These are phyloP conservation scores for Cyphomyrus discorhynchus DNA, from an alignment of 2,113 vertebrate species.

Conservation along the genomic window DNA sequence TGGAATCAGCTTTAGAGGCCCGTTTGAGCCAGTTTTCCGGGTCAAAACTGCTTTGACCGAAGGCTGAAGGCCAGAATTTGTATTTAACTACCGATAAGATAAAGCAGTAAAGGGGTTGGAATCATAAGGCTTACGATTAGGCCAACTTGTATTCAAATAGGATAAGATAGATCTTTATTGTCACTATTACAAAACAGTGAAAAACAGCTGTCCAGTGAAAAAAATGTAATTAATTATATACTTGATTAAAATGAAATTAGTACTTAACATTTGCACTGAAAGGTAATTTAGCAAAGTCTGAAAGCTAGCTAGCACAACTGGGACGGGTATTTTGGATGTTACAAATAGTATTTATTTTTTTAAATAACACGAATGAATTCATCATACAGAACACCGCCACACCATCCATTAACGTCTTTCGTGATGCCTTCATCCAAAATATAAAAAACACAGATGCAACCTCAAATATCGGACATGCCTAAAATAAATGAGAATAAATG, in stretches of 20 bases:
- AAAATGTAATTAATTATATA: background rate
- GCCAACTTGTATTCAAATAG: background rate
- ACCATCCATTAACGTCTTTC: background rate
- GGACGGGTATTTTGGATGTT: background rate
- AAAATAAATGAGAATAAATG: background rate
- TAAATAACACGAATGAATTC: background rate
- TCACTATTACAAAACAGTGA: too few relatives aligned
- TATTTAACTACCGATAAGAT: background rate
- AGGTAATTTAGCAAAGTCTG: background rate
- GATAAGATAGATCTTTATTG: background rate
- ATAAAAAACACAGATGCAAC: background rate
- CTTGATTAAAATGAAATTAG: background rate
- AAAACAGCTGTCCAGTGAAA: too few relatives aligned
- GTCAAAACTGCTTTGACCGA: background rate
- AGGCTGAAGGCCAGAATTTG: background rate
- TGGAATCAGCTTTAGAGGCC: background rate
- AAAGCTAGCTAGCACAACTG: background rate
- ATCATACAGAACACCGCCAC: background rate
- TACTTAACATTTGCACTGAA: background rate
- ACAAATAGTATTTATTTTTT: background rate
- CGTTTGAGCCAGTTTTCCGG: background rate
- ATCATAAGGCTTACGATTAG: background rate
- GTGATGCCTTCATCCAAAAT: background rate
- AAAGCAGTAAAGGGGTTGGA: background rate
- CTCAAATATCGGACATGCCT: background rate